phyloP scores from a whole-genome alignment of 1,140 invertebrate genomes.

The Paraescarpia echinospica region DNA sequence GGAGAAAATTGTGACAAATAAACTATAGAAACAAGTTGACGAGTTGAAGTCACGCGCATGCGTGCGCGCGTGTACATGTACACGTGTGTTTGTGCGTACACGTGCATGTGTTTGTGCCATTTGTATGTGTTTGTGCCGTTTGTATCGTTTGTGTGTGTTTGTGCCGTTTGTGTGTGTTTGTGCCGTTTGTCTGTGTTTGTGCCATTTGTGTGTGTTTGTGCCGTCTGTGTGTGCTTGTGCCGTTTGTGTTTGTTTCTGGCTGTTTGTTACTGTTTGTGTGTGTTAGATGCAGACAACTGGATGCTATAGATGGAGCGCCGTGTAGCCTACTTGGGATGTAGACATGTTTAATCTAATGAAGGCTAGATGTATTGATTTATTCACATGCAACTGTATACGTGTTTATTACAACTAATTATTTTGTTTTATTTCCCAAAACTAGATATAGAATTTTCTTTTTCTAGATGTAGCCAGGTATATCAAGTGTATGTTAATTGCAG shows the following conservation, averaged over 20 bases:
- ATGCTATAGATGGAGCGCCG: no score
- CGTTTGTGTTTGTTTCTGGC: not conserved
- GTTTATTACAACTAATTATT: no score
- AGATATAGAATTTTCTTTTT: no score
- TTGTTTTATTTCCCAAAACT: no score
- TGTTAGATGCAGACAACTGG: not conserved
- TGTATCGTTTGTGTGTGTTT: not conserved
- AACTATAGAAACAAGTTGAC: not conserved
- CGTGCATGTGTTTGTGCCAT: not conserved
- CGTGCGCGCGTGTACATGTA: not conserved
- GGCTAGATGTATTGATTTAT: not conserved
- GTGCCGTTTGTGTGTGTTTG: not conserved
- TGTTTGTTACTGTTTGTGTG: not conserved
- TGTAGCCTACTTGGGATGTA: no score
- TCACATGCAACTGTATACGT: no score
- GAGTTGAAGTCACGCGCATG: not conserved
- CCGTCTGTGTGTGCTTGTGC: not conserved
- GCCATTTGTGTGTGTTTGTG: not conserved
- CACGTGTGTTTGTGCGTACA: not conserved
- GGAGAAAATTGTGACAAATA: not conserved
- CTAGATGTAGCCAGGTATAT: no score
- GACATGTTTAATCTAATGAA: no score
- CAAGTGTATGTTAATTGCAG: no score
- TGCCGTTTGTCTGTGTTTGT: not conserved
- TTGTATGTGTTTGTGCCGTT: not conserved